Evolutionary conservation across 2,113 vertebrate genomes (phyloP), one percentile per base, ranked within the genome.

Genomic region (Odocoileus virginianus): DNA sequence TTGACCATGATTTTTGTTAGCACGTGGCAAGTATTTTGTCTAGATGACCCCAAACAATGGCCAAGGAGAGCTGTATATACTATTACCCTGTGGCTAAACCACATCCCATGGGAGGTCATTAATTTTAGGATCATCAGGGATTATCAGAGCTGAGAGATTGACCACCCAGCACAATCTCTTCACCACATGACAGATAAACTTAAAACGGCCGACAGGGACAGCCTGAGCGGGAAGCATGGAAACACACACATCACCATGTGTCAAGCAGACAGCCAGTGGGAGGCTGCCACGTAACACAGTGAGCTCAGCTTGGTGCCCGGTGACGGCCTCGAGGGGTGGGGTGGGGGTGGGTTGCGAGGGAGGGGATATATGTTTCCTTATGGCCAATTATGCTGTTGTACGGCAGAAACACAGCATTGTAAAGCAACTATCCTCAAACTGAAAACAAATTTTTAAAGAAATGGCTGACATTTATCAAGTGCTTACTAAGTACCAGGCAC

Each of bases 381-480:
- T 7, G 40, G 43, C 71, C 7, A 12, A 76, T 27, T 43, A 43
- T 3, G 13, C 25, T 76, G 71, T 15, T 43, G 23, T 43, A 76
- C 0, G 6, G 23, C 11, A 43, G 40, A 76, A 76, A 43, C 71
- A 7, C 23, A 76, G 71, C 40, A 43, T 40, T 14, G 36, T 43
- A 76, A 76, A 43, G 12, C 23, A 76, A 43, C 43, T 43, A 43
- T 43, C 71, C 23, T 76, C 40, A 3, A 76, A 43, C 4, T 43
- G 25, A 76, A 43, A 43, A 43, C 15, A 27, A 43, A 27, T 4
- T 76, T 76, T 43, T 43, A 43, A 76, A 43, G 40, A 76, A 43
- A 36, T 0, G 2, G 58, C 30, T 2, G 1, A 13, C 50, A 4
- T 14, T 27, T 64, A 12, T 3, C 1, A 30, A 45, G 45, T 19